Base-by-base conservation (phyloP, 2,888 invertebrate genomes). In the Ryuthela nishihirai region DNA sequence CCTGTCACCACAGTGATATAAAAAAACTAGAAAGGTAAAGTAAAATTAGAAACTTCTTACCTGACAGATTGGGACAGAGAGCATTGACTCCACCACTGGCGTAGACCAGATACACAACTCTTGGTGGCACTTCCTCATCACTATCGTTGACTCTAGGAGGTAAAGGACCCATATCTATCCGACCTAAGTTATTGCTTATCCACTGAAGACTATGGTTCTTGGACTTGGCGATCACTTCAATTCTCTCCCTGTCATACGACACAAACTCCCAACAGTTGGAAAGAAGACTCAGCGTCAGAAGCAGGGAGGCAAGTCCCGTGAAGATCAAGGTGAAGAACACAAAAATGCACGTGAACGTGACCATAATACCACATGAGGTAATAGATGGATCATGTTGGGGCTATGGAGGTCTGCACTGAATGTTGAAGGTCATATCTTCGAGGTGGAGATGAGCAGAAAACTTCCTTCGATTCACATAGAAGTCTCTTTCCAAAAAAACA, bases 1-100 rank as follows among this genome's bases (percentile, higher is more conserved):
- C n/a, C n/a, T n/a, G n/a, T n/a, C n/a, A n/a, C n/a, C n/a, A n/a
- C n/a, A n/a, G n/a, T n/a, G n/a, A n/a, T n/a, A n/a, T n/a, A n/a
- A n/a, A n/a, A n/a, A n/a, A n/a, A n/a, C n/a, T n/a, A n/a, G n/a
- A n/a, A n/a, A n/a, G n/a, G n/a, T n/a, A n/a, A n/a, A n/a, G n/a
- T n/a, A n/a, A 43, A 10, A 12, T 7, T 20, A 40, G 20, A 7
- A 38, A 5, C 3, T 10, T 5, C 71, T 73, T 76, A 88, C 89
- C 88, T 75, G 84, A 83, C 68, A 90, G 80, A 69, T 86, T 86
- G 69, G 85, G 85, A 75, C 87, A 93, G 74, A 87, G 81, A 20
- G 85, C 91, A 92, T 88, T 92, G 70, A 87, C 92, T 29, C 88
- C 92, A n/a, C 87, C 89, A 69, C 87, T 87, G 84, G 88, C 88